These are phyloP conservation scores for Myiozetetes cayanensis DNA, from an alignment of 2,113 vertebrate genomes.

Conservation along the genomic window DNA sequence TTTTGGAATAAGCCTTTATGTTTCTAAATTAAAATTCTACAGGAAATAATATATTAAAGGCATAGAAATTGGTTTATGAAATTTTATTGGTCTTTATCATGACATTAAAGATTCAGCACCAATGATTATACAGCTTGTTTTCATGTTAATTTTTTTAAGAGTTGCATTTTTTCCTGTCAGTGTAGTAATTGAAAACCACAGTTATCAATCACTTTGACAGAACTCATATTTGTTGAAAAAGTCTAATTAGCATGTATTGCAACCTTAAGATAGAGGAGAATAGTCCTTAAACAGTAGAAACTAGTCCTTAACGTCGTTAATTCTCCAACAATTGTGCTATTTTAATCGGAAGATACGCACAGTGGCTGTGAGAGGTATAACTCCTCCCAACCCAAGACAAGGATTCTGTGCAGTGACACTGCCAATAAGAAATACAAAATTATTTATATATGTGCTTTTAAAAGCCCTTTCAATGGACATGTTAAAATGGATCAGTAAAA, in stretches of 20 bases:
- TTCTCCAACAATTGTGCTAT: not conserved
- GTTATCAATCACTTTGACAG: not conserved
- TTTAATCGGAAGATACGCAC: not conserved
- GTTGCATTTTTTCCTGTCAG: not conserved
- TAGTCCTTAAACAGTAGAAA: not conserved
- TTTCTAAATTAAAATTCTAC: not conserved
- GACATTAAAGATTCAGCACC: not conserved
- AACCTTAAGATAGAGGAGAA: not conserved
- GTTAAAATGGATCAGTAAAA: not conserved
- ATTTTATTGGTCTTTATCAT: not conserved
- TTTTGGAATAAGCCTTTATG: not conserved
- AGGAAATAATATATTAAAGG: not conserved
- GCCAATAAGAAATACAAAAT: not conserved
- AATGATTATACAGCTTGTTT: not conserved
- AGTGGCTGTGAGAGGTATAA: not conserved
- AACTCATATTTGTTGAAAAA: not conserved
- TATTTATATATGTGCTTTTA: not conserved
- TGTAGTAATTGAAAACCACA: not conserved
- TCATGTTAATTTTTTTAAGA: not conserved
- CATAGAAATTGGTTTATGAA: not conserved
- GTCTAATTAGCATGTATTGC: not conserved
- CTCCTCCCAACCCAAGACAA: rapidly evolving
- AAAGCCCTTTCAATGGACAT: not conserved
- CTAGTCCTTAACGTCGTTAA: not conserved
- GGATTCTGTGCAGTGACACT: not conserved